Evolutionary conservation across 1,140 invertebrate species (phyloP).

Genomic region (Triops cancriformis): DNA sequence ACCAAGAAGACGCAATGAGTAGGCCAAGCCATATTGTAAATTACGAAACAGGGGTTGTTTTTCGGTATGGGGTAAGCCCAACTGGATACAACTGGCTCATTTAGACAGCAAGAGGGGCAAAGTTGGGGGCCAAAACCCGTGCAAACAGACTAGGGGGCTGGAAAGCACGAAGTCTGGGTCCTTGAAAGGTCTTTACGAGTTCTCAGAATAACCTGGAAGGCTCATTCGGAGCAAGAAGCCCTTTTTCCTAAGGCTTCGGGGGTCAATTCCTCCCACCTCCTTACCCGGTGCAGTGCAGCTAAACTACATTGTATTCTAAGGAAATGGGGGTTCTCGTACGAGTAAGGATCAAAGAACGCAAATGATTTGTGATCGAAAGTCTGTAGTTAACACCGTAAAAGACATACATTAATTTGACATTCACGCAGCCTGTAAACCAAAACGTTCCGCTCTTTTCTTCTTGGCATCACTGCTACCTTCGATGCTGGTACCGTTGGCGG

Average conservation of each 20-base stretch:
- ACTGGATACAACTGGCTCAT: background rate
- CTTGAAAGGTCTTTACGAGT: background rate
- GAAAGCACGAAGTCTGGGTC: constrained; percentile 2
- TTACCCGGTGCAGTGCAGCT: background rate
- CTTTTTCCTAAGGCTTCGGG: background rate
- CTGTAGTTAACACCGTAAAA: background rate
- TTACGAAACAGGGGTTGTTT: background rate
- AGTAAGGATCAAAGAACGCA: background rate
- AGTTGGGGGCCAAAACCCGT: background rate
- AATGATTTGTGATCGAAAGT: background rate
- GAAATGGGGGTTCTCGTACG: background rate
- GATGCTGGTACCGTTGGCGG: background rate
- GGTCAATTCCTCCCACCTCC: background rate
- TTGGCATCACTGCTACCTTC: constrained; percentile 18
- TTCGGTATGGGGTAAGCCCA: background rate
- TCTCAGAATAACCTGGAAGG: background rate
- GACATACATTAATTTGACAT: background rate
- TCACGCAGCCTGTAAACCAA: constrained; percentile 14
- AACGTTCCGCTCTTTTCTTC: constrained; percentile 25
- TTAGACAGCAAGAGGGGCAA: background rate
- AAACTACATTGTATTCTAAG: background rate
- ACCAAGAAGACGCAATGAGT: background rate
- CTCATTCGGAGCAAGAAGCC: background rate
- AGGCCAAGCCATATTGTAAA: background rate
- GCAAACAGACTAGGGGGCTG: background rate